Conservation (phyloP, 2,797 vertebrate species). For the Octomys mimax region DNA sequence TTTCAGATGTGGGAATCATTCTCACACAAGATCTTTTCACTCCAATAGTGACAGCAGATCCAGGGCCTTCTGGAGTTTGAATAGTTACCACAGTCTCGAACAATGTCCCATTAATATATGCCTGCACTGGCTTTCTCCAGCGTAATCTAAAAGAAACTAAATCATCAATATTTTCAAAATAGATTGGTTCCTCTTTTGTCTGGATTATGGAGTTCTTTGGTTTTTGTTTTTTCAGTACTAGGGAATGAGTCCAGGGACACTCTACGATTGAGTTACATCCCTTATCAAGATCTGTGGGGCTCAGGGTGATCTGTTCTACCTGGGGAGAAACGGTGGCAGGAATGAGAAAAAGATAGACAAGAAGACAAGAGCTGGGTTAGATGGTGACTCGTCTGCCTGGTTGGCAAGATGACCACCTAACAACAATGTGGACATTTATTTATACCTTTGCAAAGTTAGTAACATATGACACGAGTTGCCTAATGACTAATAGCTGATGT, state of each 20-base stretch:
- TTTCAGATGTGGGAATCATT: neutral
- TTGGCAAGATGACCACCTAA: too few species aligned
- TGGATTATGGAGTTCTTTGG: neutral
- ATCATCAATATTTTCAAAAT: conserved; percentile 12
- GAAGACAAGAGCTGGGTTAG: too few species aligned
- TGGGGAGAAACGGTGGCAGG: too few species aligned
- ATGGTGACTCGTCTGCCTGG: too few species aligned
- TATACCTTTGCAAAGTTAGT: too few species aligned
- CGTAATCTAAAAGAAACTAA: neutral
- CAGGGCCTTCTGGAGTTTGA: neutral
- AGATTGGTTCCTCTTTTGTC: conserved; percentile 38
- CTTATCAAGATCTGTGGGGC: neutral
- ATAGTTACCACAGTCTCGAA: conserved; percentile 4
- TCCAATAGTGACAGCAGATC: neutral
- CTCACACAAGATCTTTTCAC: neutral
- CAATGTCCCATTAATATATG: neutral
- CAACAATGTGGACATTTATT: too few species aligned
- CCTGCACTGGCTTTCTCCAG: neutral
- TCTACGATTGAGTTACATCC: neutral
- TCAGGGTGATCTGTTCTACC: too few species aligned
- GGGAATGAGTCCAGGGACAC: neutral
- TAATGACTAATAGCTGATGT: too few species aligned
- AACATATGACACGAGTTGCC: too few species aligned
- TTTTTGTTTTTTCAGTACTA: neutral
- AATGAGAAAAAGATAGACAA: too few species aligned